Evolutionary conservation across 2,888 invertebrate species (phyloP).

Genomic region (Chrysolina haemoptera): DNA sequence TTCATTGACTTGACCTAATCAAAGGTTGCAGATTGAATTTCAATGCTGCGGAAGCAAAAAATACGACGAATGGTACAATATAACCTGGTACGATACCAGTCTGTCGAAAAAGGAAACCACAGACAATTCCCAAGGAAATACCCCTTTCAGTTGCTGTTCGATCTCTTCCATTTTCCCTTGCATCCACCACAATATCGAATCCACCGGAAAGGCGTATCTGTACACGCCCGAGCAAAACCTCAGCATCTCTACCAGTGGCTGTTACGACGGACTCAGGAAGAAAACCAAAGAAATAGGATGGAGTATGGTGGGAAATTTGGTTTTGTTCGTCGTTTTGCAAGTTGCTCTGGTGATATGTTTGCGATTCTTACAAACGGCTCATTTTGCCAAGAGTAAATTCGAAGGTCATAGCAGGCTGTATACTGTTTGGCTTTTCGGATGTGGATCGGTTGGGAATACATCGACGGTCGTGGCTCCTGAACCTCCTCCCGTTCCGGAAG

Average conservation of each 20-base stretch:
- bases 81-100: constrained; percentile 73
- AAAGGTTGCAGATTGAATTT: constrained; percentile 73
- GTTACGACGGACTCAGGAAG: constrained; percentile 60
- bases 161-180: constrained; percentile 73
- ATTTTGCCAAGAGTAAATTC: constrained; percentile 59
- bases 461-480: neutral
- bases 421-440: constrained; percentile 65
- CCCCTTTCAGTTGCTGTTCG: constrained; percentile 78
- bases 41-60: constrained; percentile 76
- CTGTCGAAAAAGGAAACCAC: constrained; percentile 59
- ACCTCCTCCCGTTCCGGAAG: constrained; percentile 36
- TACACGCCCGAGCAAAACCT: constrained; percentile 71
- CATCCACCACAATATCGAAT: constrained; percentile 74
- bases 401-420: constrained; percentile 59
- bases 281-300: constrained; percentile 63
- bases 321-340: constrained; percentile 59
- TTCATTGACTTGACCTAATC: neutral
- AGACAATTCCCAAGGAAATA: constrained; percentile 68
- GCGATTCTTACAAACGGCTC: constrained; percentile 66
- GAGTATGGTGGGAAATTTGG: constrained; percentile 62
- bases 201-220: constrained; percentile 72
- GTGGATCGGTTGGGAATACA: constrained; percentile 54
- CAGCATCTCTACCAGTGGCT: constrained; percentile 66
- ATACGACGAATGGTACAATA: constrained; percentile 77
- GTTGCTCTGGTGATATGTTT: constrained; percentile 52